Evolutionary conservation across 2,797 vertebrate species (phyloP).

Genomic region (Buceros bicornis): DNA sequence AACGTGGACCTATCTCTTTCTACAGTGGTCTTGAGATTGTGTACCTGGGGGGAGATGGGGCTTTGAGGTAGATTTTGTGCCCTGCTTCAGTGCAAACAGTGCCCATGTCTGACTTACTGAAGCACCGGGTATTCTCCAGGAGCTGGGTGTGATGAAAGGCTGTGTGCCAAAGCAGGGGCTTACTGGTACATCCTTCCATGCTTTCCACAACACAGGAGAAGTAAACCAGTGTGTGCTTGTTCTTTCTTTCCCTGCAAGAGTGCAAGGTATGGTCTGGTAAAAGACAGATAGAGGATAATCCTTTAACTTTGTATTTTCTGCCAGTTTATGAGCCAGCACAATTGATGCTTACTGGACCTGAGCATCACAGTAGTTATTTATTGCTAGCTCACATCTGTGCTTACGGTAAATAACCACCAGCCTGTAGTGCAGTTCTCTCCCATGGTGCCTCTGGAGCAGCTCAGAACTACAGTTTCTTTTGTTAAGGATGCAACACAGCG

Average conservation of each 20-base stretch:
- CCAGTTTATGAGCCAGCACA: not conserved
- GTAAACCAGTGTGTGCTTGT: not conserved
- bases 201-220: not conserved
- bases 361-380: slow-evolving; percentile 9
- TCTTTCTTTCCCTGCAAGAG: not conserved
- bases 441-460: not conserved
- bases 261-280: not conserved
- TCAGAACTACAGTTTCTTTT: not conserved
- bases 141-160: not conserved
- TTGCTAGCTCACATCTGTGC: not conserved
- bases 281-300: not conserved
- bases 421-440: not conserved
- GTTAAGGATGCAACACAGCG: not conserved
- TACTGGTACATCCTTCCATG: not conserved
- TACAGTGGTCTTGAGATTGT: not conserved
- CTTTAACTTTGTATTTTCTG: not conserved
- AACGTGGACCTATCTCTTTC: fast-evolving
- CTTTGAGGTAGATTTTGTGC: not conserved
- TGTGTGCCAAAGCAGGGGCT: not conserved
- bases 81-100: not conserved
- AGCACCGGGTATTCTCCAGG: not conserved
- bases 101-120: not conserved
- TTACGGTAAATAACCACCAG: slow-evolving; percentile 3
- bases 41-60: not conserved
- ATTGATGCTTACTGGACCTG: not conserved